Conservation (phyloP, 2,113 vertebrate genomes). For the Pavo muticus region DNA sequence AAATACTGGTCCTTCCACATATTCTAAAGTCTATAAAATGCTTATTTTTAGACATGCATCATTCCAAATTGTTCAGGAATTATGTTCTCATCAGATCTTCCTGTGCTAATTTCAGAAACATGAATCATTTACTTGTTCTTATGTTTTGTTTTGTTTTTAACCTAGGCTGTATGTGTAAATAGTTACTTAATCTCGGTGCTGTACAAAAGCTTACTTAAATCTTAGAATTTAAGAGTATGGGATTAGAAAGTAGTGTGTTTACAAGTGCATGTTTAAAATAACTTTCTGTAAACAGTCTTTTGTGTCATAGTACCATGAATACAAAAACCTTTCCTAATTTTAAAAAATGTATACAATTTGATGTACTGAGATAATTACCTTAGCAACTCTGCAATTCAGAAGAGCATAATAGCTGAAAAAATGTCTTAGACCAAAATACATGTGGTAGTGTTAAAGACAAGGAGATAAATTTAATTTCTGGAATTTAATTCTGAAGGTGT, state of each 20-base stretch:
- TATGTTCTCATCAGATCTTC: neutral
- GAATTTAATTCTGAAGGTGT: neutral
- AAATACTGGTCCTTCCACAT: rapidly evolving
- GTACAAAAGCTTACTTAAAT: neutral
- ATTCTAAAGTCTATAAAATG: neutral
- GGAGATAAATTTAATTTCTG: neutral
- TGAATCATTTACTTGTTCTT: rapidly evolving
- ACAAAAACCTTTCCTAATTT: neutral
- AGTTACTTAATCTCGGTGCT: neutral
- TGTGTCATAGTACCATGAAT: neutral
- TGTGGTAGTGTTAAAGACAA: neutral
- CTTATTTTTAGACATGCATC: neutral
- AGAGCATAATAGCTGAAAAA: neutral
- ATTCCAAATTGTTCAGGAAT: neutral
- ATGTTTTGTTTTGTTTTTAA: neutral
- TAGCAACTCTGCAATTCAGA: neutral
- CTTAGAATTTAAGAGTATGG: neutral
- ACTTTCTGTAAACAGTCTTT: neutral
- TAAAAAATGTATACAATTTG: neutral
- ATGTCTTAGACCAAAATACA: neutral
- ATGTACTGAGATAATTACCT: neutral
- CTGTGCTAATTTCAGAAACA: neutral
- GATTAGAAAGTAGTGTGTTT: neutral
- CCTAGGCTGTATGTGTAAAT: neutral
- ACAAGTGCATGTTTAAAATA: neutral